Evolutionary conservation across 2,113 vertebrate species (phyloP), one percentile per base, ranked within the genome.

Genomic region (Peucedramus taeniatus): DNA sequence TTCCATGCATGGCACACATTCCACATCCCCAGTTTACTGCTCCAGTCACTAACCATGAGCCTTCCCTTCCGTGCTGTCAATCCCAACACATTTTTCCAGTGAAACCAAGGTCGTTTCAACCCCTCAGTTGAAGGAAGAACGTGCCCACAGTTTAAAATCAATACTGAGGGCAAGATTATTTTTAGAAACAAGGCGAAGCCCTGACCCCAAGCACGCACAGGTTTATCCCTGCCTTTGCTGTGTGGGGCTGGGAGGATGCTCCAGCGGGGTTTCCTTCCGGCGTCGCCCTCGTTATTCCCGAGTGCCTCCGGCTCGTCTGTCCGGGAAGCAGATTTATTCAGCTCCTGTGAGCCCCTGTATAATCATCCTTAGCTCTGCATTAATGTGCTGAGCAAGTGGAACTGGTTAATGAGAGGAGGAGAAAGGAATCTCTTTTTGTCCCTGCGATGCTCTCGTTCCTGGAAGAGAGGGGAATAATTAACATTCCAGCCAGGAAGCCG

Each of bases 331-430:
- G 82, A 90, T 92, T 94, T 79, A 54, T 61, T 61, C 93, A 86
- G 68, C 91, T 95, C 76, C 3, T 95, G 64, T 92, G 82, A 76
- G 86, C 92, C 54, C 81, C 81, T 44, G 40, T 56, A 11, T 63
- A 93, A 81, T 82, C 72, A 42, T 68, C 89, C 83, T 61, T 18
- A 93, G 45, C 74, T 89, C 71, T 59, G 70, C 75, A 60, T 60
- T 89, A 83, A 85, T 95, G 83, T 93, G 94, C 95, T 90, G 84
- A 96, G 95, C 89, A 83, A 95, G 91, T 86, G 44, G 74, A 95
- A 90, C 35, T 78, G 72, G 35, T 93, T 90, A 93, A 95, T 85
- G 53, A 91, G 95, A 88, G 69, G 64, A 95, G 70, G 37, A 91
- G 93, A 93, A 91, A 93, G 53, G 87, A 31, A 70, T 47, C 64